phyloP scores from a whole-genome alignment of 37 sponge, comb jelly and placozoan genomes.

The Corticium candelabrum region DNA sequence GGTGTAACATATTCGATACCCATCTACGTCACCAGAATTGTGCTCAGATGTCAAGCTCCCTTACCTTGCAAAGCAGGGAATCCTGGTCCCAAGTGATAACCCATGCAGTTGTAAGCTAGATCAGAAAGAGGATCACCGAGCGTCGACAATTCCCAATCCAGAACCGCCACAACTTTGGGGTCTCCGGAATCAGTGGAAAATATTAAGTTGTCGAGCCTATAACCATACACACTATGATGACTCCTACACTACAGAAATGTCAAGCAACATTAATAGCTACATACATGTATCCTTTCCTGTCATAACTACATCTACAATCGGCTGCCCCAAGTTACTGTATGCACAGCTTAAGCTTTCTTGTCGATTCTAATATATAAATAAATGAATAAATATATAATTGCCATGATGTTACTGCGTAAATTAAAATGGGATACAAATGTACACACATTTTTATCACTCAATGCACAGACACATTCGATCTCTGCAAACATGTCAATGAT shows the following conservation, averaged over 20 bases:
- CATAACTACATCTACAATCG: too few species aligned
- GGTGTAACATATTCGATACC: too few species aligned
- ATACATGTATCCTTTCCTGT: background rate
- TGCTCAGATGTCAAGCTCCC: background rate
- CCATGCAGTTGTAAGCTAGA: conserved; percentile 51
- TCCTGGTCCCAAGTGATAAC: conserved; percentile 36
- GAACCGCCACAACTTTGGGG: background rate
- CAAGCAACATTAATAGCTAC: background rate
- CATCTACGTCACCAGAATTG: background rate
- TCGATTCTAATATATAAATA: too few species aligned
- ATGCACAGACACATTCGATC: too few species aligned
- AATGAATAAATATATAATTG: too few species aligned
- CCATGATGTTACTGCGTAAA: too few species aligned
- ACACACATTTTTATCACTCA: too few species aligned
- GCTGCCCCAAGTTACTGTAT: too few species aligned
- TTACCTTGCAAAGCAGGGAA: conserved; percentile 31
- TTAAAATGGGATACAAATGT: too few species aligned
- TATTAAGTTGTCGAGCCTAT: conserved; percentile 53
- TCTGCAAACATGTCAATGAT: too few species aligned
- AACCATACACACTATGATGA: background rate
- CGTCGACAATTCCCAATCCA: conserved; percentile 11
- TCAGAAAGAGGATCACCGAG: conserved; percentile 5
- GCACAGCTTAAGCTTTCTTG: too few species aligned
- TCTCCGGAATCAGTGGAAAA: conserved; percentile 14
- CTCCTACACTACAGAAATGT: background rate